Evolutionary conservation across 2,797 vertebrate species (phyloP), one percentile per base, ranked within the genome.

Genomic region (Halcyon chelicuti): DNA sequence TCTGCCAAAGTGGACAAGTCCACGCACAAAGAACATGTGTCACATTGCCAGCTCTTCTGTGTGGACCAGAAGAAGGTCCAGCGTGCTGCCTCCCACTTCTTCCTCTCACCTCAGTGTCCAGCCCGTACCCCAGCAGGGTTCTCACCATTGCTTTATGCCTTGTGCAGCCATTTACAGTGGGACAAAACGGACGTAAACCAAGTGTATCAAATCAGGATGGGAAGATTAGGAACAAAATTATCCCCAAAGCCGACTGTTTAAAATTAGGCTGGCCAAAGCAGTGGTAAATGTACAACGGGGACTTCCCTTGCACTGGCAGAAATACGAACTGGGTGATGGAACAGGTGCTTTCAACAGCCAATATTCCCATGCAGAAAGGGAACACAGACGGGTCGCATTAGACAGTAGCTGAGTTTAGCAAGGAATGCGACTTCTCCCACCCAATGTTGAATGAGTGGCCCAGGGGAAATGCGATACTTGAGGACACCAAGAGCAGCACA

Each of bases 391-490:
- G 18, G 51, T 90, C 63, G 70, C 63, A 88, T 92, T 94, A 96
- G 95, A 70, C 70, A 89, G 72, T 73, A 84, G 86, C 58, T 19
- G 37, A 72, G 61, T 93, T 93, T 88, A 81, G 63, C 5, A 26
- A 92, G 81, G 88, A 96, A 93, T 89, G 71, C 68, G 63, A 76
- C 67, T 94, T 94, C 83, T 94, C 70, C 67, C 63, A 91, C 79
- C 73, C 90, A 51, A n/a, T 39, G 55, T 13, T 89, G 95, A 84
- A 94, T 90, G 71, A 72, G 46, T 58, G 65, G 39, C 84, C 57
- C 68, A 37, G 54, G 61, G 58, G 90, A 89, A 96, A 94, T 14
- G 29, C 0, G 18, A 95, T 95, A 91, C 40, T 92, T 55, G 84
- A 88, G 54, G 86, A 93, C 88, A 91, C 13, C 28, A 85, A 80